These are phyloP conservation scores for Laothoe populi DNA, from an alignment of 2,888 invertebrate species.

Conservation along the genomic window DNA sequence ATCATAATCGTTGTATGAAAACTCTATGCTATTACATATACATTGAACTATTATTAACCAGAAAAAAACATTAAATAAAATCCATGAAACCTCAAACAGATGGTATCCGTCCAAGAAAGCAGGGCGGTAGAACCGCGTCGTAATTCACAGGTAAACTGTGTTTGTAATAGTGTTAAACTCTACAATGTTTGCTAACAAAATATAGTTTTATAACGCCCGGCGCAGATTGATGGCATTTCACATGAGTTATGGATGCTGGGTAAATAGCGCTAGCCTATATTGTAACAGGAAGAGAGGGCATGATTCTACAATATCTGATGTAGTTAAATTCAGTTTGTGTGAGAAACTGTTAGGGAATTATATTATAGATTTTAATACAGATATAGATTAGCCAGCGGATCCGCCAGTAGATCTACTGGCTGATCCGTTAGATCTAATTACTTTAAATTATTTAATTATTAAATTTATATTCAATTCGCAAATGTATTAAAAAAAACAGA, in stretches of 20 bases:
- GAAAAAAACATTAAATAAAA: neutral
- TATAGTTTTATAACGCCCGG: conserved; percentile 33
- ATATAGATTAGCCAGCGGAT: too few species aligned
- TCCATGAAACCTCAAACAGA: conserved; percentile 3
- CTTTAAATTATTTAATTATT: too few species aligned
- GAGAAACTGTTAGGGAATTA: too few species aligned
- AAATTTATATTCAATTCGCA: too few species aligned
- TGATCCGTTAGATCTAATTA: too few species aligned
- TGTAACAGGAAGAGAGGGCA: neutral
- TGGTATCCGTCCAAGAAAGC: conserved; percentile 56
- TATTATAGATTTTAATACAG: too few species aligned
- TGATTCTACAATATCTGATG: neutral
- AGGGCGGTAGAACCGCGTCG: conserved; percentile 42
- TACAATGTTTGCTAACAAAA: conserved; percentile 27
- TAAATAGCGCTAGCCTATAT: conserved; percentile 21
- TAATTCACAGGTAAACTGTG: conserved; percentile 78
- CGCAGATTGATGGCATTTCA: conserved; percentile 4
- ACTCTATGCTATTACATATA: too few species aligned
- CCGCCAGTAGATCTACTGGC: too few species aligned
- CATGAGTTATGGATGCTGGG: conserved; percentile 10
- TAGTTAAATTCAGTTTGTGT: neutral
- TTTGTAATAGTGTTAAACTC: conserved; percentile 45
- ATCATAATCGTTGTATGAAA: too few species aligned
- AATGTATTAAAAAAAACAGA: too few species aligned
- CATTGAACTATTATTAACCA: too few species aligned